phyloP scores from a whole-genome alignment of 2,888 invertebrate species.

The Unio delphinus region DNA sequence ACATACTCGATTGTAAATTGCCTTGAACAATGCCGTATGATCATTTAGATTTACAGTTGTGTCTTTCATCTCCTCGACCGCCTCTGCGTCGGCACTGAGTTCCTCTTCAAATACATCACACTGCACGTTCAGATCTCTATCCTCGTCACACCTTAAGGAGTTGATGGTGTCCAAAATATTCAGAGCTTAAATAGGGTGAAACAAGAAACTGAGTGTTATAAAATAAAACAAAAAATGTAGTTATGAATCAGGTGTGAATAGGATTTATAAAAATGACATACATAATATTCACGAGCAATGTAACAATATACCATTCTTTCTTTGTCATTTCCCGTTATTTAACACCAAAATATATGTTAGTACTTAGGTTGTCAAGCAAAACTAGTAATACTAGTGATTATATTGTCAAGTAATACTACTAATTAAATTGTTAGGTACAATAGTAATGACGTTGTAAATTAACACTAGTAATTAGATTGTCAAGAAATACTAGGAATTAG shows the following conservation, averaged over 20 bases:
- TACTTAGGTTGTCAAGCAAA: too few relatives aligned
- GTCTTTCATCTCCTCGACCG: conserved; percentile 74
- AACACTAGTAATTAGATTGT: too few relatives aligned
- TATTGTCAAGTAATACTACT: too few relatives aligned
- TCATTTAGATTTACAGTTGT: conserved; percentile 87
- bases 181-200: conserved; percentile 79
- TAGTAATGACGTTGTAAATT: too few relatives aligned
- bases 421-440: too few relatives aligned
- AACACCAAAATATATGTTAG: too few relatives aligned
- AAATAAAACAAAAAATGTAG: conserved; percentile 1
- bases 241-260: neutral
- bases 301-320: too few relatives aligned
- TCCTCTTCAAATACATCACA: conserved; percentile 97
- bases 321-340: too few relatives aligned
- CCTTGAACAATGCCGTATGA: conserved; percentile 93
- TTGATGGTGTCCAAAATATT: conserved; percentile 84
- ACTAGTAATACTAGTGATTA: too few relatives aligned
- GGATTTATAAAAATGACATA: neutral
- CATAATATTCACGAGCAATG: too few relatives aligned
- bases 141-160: conserved; percentile 46
- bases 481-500: too few relatives aligned
- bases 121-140: conserved; percentile 78
- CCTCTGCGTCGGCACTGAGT: conserved; percentile 91
- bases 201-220: conserved; percentile 1
- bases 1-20: conserved; percentile 88